Evolutionary conservation across 2,113 vertebrate genomes (phyloP).

Genomic region (Odontophorus gujanensis): DNA sequence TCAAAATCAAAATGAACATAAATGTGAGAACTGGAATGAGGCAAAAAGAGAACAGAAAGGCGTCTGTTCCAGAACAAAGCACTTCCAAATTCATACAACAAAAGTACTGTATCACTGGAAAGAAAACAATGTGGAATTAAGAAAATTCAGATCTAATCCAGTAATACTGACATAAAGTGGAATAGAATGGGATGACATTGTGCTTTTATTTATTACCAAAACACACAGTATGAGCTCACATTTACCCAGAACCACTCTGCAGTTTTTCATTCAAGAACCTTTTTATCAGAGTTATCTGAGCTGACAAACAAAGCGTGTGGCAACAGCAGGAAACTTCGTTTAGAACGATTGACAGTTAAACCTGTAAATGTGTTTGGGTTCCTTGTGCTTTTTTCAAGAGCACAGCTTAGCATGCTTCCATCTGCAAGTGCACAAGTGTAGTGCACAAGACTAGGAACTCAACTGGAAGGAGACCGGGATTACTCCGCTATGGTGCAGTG

Average conservation of each 20-base stretch:
- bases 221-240: neutral
- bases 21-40: neutral
- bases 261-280: neutral
- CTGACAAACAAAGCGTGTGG: neutral
- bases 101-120: neutral
- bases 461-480: neutral
- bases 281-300: neutral
- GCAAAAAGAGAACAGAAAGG: neutral
- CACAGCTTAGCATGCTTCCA: neutral
- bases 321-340: neutral
- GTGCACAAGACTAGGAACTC: neutral
- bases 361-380: neutral
- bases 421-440: neutral
- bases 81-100: neutral
- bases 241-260: neutral
- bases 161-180: neutral
- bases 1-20: neutral
- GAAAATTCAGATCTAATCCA: neutral
- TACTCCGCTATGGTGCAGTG: fast-evolving
- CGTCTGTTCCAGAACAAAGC: neutral
- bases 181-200: neutral
- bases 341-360: neutral
- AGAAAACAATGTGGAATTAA: neutral
- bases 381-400: neutral
- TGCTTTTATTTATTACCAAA: constrained; percentile 29